Conservation (phyloP, 2,888 invertebrate genomes). For the Caenorhabditis angaria region DNA sequence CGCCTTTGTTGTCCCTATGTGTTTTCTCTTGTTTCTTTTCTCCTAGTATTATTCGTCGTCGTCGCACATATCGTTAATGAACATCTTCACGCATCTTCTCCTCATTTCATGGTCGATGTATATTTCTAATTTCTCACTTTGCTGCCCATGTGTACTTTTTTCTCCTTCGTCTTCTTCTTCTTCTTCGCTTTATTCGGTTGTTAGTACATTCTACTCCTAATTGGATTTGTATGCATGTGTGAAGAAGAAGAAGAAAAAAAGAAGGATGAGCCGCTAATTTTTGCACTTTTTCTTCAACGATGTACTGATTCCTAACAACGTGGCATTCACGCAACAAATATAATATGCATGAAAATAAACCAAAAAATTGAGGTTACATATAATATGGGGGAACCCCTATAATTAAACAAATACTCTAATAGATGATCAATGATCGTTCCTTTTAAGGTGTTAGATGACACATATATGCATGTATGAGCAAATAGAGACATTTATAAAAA, state of each 20-base stretch:
- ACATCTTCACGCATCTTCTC: constrained; percentile 1
- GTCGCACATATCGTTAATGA: constrained; percentile 1
- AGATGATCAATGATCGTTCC: not conserved
- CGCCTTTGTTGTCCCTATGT: not conserved
- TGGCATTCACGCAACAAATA: not conserved
- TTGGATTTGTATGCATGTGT: constrained; percentile 4
- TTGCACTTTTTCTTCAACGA: not conserved
- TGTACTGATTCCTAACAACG: not conserved
- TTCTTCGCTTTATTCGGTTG: constrained; percentile 2
- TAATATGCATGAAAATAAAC: no score
- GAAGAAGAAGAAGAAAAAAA: not conserved
- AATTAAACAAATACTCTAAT: not conserved
- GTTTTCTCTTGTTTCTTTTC: not conserved
- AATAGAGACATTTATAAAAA: not conserved
- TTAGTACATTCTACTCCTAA: constrained; percentile 2
- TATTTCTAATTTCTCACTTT: constrained; percentile 2
- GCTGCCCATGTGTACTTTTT: not conserved
- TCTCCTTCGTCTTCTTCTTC: not conserved
- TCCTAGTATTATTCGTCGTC: no score
- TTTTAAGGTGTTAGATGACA: constrained; percentile 4
- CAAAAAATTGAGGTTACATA: not conserved
- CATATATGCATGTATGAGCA: not conserved
- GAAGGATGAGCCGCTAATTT: constrained; percentile 1
- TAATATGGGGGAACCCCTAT: not conserved
- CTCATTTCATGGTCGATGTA: constrained; percentile 4